Base-by-base conservation (phyloP, 2,113 vertebrate genomes). In the Alligator mississippiensis region DNA sequence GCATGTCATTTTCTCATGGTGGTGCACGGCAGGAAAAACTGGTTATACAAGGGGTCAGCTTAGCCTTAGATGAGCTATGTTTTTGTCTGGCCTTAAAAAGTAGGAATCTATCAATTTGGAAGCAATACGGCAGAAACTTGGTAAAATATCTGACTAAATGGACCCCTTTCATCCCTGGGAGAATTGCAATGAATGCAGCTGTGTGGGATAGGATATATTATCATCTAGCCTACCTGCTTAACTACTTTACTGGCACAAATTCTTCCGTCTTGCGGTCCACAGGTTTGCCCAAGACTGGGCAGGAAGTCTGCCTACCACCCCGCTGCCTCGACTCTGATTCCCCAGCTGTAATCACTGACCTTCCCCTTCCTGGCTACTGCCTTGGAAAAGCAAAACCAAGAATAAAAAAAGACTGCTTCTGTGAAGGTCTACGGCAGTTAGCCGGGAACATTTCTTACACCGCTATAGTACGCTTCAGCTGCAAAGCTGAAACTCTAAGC, bases 381-480 rank as follows among this genome's bases (percentile, higher is more conserved):
- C 28, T 76, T 89, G 25, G 61, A 75, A 17, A 68, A 84, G 77
- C 34, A 77, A 76, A 84, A 54, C 70, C 61, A 64, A 85, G 8
- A 74, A n/a, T 2, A 11, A 89, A 19, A 11, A 89, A 19, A 38
- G 80, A 83, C 11, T 47, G 47, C 47, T 77, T 77, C 58, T 84
- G 90, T 82, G 77, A 93, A 59, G 61, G 47, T 82, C 81, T 87
- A 30, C 90, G 82, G 18, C 82, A 93, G 70, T 66, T 83, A 3
- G 27, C n/a, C 64, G 8, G 87, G 90, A 77, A 15, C 21, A 70
- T 90, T 95, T 94, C 87, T 93, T 84, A 93, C 70, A 25, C 38
- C 63, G 30, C 64, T 82, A 59, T 24, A 25, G 38, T 7, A 9
- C 4, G 9, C 89, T 95, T 80, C 70, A 82, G 68, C 10, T 0